These are phyloP conservation scores for Anarhynchus alexandrinus DNA, from an alignment of 2,113 vertebrate species.

Conservation along the genomic window DNA sequence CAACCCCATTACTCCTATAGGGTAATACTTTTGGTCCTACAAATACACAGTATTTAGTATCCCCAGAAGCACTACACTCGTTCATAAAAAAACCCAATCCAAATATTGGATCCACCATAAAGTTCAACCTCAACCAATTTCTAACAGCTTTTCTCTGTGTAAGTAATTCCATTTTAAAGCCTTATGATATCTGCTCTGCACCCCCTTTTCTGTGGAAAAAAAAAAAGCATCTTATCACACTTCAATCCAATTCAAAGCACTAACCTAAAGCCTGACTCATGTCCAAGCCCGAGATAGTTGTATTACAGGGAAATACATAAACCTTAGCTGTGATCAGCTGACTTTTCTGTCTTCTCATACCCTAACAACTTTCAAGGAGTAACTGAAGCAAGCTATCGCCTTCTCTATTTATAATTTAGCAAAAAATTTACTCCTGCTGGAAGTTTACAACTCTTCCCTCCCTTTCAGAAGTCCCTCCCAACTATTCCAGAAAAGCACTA, in stretches of 20 bases:
- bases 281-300: background rate
- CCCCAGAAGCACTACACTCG: background rate
- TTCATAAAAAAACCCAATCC: background rate
- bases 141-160: background rate
- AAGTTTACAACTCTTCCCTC: background rate
- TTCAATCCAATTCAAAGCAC: background rate
- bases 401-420: background rate
- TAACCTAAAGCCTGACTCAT: background rate
- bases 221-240: background rate
- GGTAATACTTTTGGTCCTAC: background rate
- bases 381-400: background rate
- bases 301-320: background rate
- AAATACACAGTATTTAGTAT: background rate
- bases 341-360: background rate
- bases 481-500: background rate
- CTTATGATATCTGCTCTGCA: background rate
- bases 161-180: background rate
- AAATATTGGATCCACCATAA: background rate
- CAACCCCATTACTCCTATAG: background rate
- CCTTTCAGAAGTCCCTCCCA: background rate
- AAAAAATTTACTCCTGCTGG: background rate
- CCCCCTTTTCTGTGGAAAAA: background rate
- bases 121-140: background rate
- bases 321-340: background rate
- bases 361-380: background rate